A percentile compares a stretch with the other conserved stretches of the same genome.
These are phyloP conservation scores for Dryoscopus gambensis DNA, from an alignment of 2,113 vertebrate species.

Conservation along the genomic window DNA sequence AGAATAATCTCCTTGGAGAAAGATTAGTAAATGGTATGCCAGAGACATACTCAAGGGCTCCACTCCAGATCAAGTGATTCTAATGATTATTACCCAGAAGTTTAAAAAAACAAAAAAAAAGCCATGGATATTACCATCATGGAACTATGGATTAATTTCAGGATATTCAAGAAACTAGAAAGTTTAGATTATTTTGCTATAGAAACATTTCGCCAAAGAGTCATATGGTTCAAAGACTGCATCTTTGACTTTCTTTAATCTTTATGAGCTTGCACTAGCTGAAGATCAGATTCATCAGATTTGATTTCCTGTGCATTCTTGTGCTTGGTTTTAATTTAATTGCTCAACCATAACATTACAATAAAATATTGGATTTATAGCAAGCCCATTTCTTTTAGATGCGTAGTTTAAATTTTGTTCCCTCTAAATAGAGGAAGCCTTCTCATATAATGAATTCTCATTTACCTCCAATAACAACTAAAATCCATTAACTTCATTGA, in stretches of 20 bases:
- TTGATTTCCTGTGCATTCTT: neutral
- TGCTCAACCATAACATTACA: neutral
- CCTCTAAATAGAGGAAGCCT: neutral
- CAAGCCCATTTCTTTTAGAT: neutral
- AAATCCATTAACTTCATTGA: slow-evolving; percentile 14
- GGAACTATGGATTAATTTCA: neutral
- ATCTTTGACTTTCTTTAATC: neutral
- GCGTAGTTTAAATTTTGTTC: neutral
- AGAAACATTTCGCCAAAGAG: neutral
- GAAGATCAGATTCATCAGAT: neutral
- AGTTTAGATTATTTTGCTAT: neutral
- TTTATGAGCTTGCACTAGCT: neutral
- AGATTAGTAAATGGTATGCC: neutral
- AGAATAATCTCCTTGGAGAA: neutral
- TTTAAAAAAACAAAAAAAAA: neutral
- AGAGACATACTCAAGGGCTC: neutral
- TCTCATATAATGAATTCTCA: neutral
- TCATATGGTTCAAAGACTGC: neutral
- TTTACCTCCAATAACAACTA: neutral
- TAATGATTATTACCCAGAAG: neutral
- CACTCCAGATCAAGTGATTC: neutral
- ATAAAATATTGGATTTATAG: slow-evolving; percentile 1
- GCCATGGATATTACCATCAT: neutral
- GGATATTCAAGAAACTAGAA: neutral
- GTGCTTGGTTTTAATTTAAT: neutral